Percentiles rank a stretch among this genome's conserved stretches.
phyloP scores from a whole-genome alignment of 2,113 vertebrate genomes.

The Pygoscelis antarcticus region DNA sequence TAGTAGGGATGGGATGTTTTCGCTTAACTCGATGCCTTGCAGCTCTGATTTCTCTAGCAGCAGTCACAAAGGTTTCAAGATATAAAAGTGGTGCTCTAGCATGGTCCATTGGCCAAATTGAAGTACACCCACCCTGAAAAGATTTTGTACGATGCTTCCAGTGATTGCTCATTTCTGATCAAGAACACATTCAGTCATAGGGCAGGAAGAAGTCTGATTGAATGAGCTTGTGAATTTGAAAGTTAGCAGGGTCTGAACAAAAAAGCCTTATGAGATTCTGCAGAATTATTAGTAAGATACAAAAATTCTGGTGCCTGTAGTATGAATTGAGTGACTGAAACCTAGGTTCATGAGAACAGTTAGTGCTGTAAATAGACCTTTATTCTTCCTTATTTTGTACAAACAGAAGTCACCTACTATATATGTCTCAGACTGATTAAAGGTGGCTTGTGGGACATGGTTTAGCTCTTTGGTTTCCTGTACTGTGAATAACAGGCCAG shows the following conservation, averaged over 20 bases:
- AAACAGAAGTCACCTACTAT: background rate
- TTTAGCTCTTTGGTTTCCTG: background rate
- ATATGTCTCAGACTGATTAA: background rate
- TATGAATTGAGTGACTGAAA: background rate
- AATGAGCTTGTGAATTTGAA: background rate
- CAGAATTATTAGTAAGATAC: background rate
- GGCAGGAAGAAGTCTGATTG: background rate
- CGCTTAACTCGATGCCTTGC: background rate
- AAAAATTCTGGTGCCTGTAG: background rate
- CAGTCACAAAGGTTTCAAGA: background rate
- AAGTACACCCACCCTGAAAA: background rate
- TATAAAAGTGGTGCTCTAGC: background rate
- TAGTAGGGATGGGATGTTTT: background rate
- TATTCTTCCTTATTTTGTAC: background rate
- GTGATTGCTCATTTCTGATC: constrained; percentile 21
- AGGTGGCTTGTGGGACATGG: background rate
- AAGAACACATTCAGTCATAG: background rate
- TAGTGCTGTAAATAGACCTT: background rate
- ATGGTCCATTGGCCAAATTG: background rate
- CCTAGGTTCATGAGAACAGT: background rate
- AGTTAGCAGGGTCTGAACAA: background rate
- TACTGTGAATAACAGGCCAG: background rate
- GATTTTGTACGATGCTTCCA: background rate
- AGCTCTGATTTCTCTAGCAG: background rate
- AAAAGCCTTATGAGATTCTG: background rate